Percentiles rank a stretch among this genome's conserved stretches.
Evolutionary conservation across 2,888 invertebrate species (phyloP).

Genomic region (Ptychoptera contaminata): DNA sequence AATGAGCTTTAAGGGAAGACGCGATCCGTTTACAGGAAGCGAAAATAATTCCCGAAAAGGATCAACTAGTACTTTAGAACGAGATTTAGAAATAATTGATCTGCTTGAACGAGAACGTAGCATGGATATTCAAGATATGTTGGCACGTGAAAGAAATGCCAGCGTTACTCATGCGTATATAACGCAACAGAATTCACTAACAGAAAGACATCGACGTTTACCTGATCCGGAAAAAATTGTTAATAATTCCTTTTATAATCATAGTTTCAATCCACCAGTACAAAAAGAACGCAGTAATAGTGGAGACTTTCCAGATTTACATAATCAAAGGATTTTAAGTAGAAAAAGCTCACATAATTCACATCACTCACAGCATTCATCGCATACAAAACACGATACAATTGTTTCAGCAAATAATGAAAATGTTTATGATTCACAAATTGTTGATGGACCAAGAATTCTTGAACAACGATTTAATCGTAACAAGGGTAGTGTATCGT

Average conservation of each 20-base stretch:
- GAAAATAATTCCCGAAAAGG: slow-evolving; percentile 21
- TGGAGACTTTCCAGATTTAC: not conserved
- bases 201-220: slow-evolving; percentile 17
- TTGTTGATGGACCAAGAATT: not conserved
- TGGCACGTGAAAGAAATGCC: slow-evolving; percentile 18
- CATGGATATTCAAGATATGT: slow-evolving; percentile 28
- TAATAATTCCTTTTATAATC: not conserved
- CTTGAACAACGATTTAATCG: not conserved
- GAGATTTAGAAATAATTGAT: slow-evolving; percentile 30
- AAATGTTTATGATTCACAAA: not conserved
- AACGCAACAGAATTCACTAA: not conserved
- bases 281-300: not conserved
- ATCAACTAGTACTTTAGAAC: slow-evolving; percentile 26
- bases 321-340: slow-evolving; percentile 17
- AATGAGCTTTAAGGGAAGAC: too few species aligned
- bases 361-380: slow-evolving; percentile 22
- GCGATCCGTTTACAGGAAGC: slow-evolving; percentile 20
- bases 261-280: not conserved
- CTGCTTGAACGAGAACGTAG: slow-evolving; percentile 29
- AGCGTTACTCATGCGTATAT: not conserved
- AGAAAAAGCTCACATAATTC: slow-evolving; percentile 22
- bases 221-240: slow-evolving; percentile 20
- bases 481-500: slow-evolving; percentile 1
- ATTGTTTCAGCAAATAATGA: not conserved
- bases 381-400: slow-evolving; percentile 23